phyloP scores from a whole-genome alignment of 23 tunicate species.

The Corella eumyota region DNA sequence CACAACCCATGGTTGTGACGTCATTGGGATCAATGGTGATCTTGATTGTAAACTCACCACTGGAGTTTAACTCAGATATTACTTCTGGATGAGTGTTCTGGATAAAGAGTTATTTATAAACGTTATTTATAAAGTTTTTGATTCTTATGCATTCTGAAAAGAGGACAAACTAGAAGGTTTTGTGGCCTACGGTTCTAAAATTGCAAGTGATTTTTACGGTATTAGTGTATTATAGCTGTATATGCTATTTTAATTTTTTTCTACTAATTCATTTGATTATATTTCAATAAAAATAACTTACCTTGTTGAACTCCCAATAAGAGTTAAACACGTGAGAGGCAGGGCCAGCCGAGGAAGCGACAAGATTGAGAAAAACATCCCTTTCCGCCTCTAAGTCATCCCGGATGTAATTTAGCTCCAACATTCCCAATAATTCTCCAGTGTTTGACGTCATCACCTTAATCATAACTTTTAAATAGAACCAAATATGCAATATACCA shows the following conservation, averaged over 20 bases:
- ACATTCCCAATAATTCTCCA: slow-evolving; percentile 15
- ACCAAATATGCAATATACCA: no score
- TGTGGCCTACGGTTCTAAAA: no score
- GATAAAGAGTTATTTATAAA: no score
- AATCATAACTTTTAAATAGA: not conserved
- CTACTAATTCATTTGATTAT: no score
- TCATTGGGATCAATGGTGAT: slow-evolving; percentile 12
- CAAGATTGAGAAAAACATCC: slow-evolving; percentile 13
- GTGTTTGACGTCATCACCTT: slow-evolving; percentile 22
- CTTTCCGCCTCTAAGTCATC: slow-evolving; percentile 16
- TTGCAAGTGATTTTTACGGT: no score
- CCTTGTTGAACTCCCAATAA: slow-evolving; percentile 16
- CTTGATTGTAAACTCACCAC: slow-evolving; percentile 14
- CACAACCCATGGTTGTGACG: slow-evolving; percentile 22
- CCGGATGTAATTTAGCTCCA: slow-evolving; percentile 13
- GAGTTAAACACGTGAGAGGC: slow-evolving; percentile 12
- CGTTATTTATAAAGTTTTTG: no score
- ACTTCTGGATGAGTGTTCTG: slow-evolving; percentile 5
- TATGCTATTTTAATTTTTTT: no score
- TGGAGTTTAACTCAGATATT: slow-evolving; percentile 5
- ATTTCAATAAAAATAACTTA: no score
- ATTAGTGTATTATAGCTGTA: no score
- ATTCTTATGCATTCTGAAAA: no score
- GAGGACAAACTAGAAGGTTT: no score
- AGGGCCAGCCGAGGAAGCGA: slow-evolving; percentile 25